Base-by-base conservation (phyloP, 2,888 invertebrate species). In the Lithophane semibrunnea region DNA sequence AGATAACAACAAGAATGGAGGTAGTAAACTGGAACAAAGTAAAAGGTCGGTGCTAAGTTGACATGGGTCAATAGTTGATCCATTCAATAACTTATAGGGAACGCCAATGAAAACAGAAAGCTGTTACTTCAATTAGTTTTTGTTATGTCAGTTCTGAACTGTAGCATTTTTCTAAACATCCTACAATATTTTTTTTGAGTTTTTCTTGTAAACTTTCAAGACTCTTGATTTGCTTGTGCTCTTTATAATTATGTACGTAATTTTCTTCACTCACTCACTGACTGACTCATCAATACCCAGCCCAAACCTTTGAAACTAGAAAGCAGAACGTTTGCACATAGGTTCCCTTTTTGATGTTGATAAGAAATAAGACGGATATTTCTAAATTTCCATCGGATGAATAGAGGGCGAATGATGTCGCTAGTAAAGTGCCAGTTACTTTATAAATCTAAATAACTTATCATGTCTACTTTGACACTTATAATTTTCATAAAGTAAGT, bases 51-150 rank as follows among this genome's bases (percentile, higher is more conserved):
- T 44, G 54, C 21, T 61, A 78, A 66, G 13, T 82, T 82, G 79
- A 76, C 72, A 66, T 47, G 83, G 78, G 83, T 83, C 79, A 83
- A 67, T 77, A 66, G 64, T 60, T 79, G 73, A 78, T 73, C 68
- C 63, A 69, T 79, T 79, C 73, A 65, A 77, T 83, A 83, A 68
- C 83, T 78, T 73, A 44, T 37, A 56, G 83, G 60, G 67, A 64
- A 65, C 44, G 79, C 64, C 79, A 83, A 83, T 73, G 73, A 82
- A 82, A 83, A 79, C 65, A 83, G 65, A 73, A 79, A 69, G 79
- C 83, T 83, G 79, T 82, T 79, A 69, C 56, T 73, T 52, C 80
- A 64, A 73, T 73, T 79, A 67, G 56, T 83, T 79, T 83, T 61
- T 83, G 67, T 82, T 77, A 63, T 82, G 44, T 37, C 37, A n/a